Evolutionary conservation across 2,113 vertebrate species (phyloP).

Genomic region (Mobula hypostoma): DNA sequence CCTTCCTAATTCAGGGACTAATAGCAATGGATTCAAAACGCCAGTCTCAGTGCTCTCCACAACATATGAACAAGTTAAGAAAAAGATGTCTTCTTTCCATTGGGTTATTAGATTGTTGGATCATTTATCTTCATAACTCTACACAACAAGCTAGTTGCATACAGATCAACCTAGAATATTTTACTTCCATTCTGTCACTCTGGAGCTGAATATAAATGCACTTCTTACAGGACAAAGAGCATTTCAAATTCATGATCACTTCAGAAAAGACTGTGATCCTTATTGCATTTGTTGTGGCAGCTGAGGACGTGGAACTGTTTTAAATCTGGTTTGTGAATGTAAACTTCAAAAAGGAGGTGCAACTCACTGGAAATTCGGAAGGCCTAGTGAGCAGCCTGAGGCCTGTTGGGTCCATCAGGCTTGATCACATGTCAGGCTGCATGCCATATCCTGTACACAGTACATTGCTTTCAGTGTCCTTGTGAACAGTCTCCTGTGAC

Average conservation of each 20-base stretch:
- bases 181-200: background rate
- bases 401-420: background rate
- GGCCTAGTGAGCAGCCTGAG: background rate
- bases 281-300: background rate
- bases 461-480: background rate
- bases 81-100: background rate
- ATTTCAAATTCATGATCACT: background rate
- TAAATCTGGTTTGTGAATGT: background rate
- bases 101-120: background rate
- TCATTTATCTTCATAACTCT: background rate
- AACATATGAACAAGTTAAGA: too few species aligned
- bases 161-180: background rate
- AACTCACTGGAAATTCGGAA: background rate
- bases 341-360: background rate
- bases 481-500: background rate
- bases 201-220: background rate
- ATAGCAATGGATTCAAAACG: too few species aligned
- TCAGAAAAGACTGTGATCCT: background rate
- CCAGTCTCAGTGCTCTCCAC: too few species aligned
- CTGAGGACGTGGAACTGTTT: background rate
- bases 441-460: background rate
- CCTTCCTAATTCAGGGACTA: too few species aligned
- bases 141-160: background rate
- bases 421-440: background rate
- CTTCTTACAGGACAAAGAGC: background rate